These are phyloP conservation scores for Drosophila setifemur DNA, from an alignment of 1,140 invertebrate genomes.

Conservation along the genomic window DNA sequence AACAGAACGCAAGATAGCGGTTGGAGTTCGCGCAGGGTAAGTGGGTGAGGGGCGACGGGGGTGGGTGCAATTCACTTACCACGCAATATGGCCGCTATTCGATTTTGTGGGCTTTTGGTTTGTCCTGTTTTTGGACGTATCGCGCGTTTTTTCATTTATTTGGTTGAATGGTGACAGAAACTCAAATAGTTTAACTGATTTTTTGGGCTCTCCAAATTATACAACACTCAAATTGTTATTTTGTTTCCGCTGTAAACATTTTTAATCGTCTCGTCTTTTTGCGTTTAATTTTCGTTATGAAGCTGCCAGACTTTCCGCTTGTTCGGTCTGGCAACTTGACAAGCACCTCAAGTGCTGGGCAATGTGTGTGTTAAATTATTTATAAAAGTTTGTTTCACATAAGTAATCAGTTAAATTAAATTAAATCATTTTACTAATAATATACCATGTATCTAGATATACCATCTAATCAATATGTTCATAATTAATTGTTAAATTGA, in stretches of 20 bases:
- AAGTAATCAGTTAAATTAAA: too few relatives aligned
- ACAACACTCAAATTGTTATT: background rate
- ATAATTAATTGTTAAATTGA: too few relatives aligned
- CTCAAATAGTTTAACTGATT: background rate
- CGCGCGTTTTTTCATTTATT: conserved; percentile 25
- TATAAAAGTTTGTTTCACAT: too few relatives aligned
- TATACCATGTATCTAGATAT: too few relatives aligned
- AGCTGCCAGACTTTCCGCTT: conserved; percentile 4
- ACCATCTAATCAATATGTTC: too few relatives aligned
- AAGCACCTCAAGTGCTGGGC: too few relatives aligned
- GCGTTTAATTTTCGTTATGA: background rate
- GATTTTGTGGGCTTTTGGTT: conserved; percentile 1
- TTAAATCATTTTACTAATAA: too few relatives aligned
- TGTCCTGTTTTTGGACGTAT: background rate
- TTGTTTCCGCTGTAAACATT: background rate
- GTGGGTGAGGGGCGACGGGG: background rate
- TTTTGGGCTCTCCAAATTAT: background rate
- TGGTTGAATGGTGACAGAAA: background rate
- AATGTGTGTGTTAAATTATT: too few relatives aligned
- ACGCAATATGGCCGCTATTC: background rate
- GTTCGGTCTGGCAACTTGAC: too few relatives aligned
- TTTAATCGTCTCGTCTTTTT: background rate
- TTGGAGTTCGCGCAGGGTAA: background rate
- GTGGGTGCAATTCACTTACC: conserved; percentile 4
- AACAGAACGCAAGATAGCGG: conserved; percentile 13